Evolutionary conservation across 2,797 vertebrate genomes (phyloP).

Genomic region (Schizopygopsis pylzovi): DNA sequence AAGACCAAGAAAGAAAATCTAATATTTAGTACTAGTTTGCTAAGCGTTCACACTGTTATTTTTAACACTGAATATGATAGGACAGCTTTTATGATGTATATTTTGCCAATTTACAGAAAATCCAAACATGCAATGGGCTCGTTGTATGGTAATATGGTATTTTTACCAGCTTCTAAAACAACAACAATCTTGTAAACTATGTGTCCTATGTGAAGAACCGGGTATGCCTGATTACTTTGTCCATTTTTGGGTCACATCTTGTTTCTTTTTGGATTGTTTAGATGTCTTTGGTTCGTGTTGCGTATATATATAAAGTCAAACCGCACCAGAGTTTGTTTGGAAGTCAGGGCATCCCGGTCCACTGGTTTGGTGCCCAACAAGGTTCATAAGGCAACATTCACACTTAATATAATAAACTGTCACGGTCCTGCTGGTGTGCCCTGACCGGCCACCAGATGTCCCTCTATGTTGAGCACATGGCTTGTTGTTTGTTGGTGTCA

Average conservation of each 20-base stretch:
- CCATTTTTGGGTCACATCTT: background rate
- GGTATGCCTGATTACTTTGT: background rate
- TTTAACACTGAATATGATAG: background rate
- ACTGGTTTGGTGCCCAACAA: background rate
- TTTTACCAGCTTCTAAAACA: background rate
- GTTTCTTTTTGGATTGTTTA: too few relatives aligned
- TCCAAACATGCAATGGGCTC: background rate
- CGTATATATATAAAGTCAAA: too few relatives aligned
- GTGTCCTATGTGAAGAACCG: background rate
- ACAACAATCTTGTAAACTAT: background rate
- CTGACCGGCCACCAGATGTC: too few relatives aligned
- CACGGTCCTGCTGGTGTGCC: too few relatives aligned
- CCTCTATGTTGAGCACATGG: too few relatives aligned
- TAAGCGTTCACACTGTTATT: background rate
- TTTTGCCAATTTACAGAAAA: background rate
- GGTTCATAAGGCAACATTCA: background rate
- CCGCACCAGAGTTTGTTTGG: too few relatives aligned
- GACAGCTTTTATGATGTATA: background rate
- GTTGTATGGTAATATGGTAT: background rate
- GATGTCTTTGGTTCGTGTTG: too few relatives aligned
- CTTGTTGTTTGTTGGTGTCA: too few relatives aligned
- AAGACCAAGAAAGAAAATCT: background rate
- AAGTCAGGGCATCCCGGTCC: background rate
- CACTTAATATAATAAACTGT: background rate
- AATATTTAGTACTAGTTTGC: background rate